A percentile compares a stretch with the other conserved stretches of the same genome.
Evolutionary conservation across 2,797 vertebrate species (phyloP).

Genomic region (Podargus strigoides): DNA sequence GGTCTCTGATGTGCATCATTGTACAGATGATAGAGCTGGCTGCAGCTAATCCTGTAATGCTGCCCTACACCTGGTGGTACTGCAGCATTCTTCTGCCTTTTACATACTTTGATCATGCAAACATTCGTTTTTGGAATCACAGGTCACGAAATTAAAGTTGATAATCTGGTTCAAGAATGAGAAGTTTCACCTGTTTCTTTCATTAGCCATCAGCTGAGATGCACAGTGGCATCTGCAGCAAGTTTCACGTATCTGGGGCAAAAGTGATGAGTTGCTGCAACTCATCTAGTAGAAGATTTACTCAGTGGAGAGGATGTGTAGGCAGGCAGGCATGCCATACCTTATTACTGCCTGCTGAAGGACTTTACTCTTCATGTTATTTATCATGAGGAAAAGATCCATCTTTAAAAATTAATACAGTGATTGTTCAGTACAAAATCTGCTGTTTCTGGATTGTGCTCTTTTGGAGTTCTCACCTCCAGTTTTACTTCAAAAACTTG

Average conservation of each 20-base stretch:
- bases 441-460: neutral
- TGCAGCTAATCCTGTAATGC: neutral
- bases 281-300: neutral
- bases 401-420: neutral
- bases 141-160: neutral
- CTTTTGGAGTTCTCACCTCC: slow-evolving; percentile 2
- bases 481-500: slow-evolving; percentile 46
- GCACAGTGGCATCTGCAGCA: neutral
- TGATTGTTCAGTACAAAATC: neutral
- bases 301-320: neutral
- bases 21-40: neutral
- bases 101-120: neutral
- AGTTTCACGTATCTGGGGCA: neutral
- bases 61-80: accelerated
- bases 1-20: neutral
- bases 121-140: neutral
- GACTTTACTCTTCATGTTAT: neutral
- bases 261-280: neutral
- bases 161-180: neutral
- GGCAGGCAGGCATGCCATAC: neutral
- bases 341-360: neutral
- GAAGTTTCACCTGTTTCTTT: neutral
- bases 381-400: neutral
- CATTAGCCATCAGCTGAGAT: neutral
- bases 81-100: neutral